Percentiles rank a stretch among this genome's conserved stretches.
Conservation (phyloP, 2,888 invertebrate species). For the Agrypnus murinus region DNA sequence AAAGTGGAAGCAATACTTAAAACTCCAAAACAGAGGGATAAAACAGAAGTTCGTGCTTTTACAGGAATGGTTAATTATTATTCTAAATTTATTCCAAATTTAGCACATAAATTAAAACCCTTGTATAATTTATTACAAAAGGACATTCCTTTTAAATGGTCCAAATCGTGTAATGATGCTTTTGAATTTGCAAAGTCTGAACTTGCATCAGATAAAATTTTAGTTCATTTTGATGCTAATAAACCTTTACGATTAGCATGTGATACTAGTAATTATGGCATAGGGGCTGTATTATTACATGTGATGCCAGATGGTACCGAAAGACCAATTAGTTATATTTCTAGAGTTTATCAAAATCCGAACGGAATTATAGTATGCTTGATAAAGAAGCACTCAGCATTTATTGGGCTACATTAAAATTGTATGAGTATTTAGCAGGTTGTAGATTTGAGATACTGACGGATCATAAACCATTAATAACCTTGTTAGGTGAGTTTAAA, state of each 20-base stretch:
- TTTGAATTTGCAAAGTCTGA: no score
- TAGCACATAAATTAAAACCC: constrained; percentile 7
- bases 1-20: constrained; percentile 28
- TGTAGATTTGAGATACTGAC: constrained; percentile 26
- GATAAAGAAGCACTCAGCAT: neutral
- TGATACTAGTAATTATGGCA: constrained; percentile 13
- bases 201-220: no score
- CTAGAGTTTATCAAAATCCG: neutral
- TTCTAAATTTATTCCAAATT: constrained; percentile 32
- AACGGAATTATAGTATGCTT: neutral
- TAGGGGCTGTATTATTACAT: constrained; percentile 10
- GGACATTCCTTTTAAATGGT: no score
- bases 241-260: constrained; percentile 13
- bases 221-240: neutral
- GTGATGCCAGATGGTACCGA: constrained; percentile 14
- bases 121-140: no score
- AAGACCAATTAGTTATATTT: constrained; percentile 15
- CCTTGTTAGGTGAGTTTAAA: constrained; percentile 57
- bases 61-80: constrained; percentile 43
- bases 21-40: constrained; percentile 22
- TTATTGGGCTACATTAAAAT: constrained; percentile 1
- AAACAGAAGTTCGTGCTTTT: constrained; percentile 31
- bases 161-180: no score
- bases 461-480: constrained; percentile 29
- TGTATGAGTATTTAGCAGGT: constrained; percentile 22